Conservation (phyloP, 2,888 invertebrate species). For the Diadegma fenestrale region DNA sequence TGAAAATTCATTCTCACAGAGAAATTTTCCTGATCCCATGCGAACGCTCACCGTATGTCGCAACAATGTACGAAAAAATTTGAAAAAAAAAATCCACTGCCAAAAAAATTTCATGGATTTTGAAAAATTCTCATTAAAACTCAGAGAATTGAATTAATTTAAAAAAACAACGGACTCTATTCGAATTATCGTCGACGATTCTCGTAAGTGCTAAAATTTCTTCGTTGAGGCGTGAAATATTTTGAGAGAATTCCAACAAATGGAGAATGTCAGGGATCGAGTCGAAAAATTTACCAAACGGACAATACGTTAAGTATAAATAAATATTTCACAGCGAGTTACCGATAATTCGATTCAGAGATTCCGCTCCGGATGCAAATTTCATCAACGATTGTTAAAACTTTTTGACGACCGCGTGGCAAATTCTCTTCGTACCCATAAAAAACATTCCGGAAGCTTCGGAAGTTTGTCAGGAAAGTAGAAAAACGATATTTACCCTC, state of each 20-base stretch:
- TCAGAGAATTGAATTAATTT: not conserved
- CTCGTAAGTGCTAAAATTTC: not conserved
- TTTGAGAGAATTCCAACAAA: not conserved
- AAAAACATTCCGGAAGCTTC: not conserved
- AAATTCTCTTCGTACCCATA: not conserved
- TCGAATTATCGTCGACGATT: not conserved
- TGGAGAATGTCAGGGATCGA: too few species aligned
- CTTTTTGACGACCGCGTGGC: not conserved
- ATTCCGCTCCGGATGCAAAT: not conserved
- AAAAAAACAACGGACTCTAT: not conserved
- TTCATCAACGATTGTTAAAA: not conserved
- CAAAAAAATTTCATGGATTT: not conserved
- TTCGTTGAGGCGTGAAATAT: not conserved
- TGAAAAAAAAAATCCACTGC: not conserved
- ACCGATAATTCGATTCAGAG: not conserved
- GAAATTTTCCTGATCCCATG: not conserved
- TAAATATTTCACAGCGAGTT: not conserved
- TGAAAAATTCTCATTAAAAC: not conserved
- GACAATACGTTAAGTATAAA: too few species aligned
- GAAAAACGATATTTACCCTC: not conserved
- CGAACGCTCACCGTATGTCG: conserved; percentile 7
- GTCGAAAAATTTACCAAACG: not conserved
- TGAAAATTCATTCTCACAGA: too few species aligned
- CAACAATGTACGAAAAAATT: not conserved
- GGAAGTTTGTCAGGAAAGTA: not conserved